Evolutionary conservation across 1,140 invertebrate genomes (phyloP).

Genomic region (Lerema accius): DNA sequence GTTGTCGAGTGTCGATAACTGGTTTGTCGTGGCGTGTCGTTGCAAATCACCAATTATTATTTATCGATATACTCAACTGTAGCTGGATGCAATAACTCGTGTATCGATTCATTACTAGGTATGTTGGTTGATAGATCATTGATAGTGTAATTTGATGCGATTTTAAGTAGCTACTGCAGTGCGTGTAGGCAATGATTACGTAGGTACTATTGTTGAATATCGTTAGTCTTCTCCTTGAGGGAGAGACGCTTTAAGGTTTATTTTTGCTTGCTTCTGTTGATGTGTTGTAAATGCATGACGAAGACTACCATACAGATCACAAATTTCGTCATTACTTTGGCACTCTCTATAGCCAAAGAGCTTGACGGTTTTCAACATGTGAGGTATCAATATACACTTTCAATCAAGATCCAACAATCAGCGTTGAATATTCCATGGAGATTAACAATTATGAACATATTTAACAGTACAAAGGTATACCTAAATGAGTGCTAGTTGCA

Average conservation of each 20-base stretch:
- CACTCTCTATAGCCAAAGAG: no score
- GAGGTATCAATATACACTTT: no score
- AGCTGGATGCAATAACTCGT: neutral
- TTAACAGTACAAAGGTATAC: no score
- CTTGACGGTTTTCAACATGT: no score
- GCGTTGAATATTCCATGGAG: no score
- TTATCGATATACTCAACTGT: constrained; percentile 19
- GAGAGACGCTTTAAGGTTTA: neutral
- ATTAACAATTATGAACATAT: no score
- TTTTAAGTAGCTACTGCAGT: neutral
- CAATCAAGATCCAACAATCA: no score
- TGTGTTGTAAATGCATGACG: no score
- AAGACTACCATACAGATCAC: no score
- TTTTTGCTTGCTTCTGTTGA: neutral
- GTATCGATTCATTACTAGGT: neutral
- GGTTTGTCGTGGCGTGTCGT: constrained; percentile 22
- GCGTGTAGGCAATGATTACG: neutral
- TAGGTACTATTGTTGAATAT: neutral
- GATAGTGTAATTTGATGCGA: constrained; percentile 5
- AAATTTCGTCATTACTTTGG: no score
- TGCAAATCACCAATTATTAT: constrained; percentile 26
- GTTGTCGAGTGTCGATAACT: constrained; percentile 40
- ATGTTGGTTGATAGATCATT: neutral
- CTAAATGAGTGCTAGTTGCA: no score
- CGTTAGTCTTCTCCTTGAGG: neutral